Base-by-base conservation (phyloP, 37 sponge, comb jelly and placozoan species). In the Diacarnus erythraeanus region DNA sequence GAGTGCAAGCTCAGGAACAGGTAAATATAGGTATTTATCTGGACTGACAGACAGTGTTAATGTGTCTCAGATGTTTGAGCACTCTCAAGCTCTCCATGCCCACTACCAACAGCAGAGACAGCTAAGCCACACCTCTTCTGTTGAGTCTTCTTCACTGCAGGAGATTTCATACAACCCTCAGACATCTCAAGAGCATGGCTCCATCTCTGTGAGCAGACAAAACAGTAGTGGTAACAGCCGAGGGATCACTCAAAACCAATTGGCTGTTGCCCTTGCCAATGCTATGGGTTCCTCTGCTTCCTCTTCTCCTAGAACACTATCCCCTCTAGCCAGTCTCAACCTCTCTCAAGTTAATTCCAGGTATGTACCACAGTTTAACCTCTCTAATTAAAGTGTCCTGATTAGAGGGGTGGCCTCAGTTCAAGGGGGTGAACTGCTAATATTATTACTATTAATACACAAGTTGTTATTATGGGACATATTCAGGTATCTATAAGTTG, bases 81-180 rank as follows among this genome's bases (percentile, higher is more conserved):
- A 89, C 72, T 89, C 89, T 15, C 89, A 83, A 51, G 89, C 89
- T 12, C 58, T 89, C 2, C 72, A 63, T 10, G 89, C 89, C 43
- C 89, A 89, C 54, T 78, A 82, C 57, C 80, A 80, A 22, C 78
- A 78, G 66, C 76, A 76, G 76, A 59, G 63, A 9, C 72, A 72
- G 38, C 43, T 21, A 0, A 10, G 4, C 41, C 76, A 76, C 15
- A 8, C 43, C 20, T 20, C 72, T 51, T 26, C 72, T 9, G 38
- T 29, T 25, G 6, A 63, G 8, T 23, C 30, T 30, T 30, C 64
- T 63, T 12, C 31, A 8, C 10, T 33, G 22, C 73, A 72, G 26
- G 73, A 44, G 51, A 44, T 51, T 59, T 58, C 75, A 10, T 75
- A 21, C 41, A 17, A 76, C 9, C 76, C 60, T 47, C 35, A 26